These are phyloP conservation scores for Pelvicachromis taeniatus DNA, from an alignment of 2,113 vertebrate species.

Conservation along the genomic window DNA sequence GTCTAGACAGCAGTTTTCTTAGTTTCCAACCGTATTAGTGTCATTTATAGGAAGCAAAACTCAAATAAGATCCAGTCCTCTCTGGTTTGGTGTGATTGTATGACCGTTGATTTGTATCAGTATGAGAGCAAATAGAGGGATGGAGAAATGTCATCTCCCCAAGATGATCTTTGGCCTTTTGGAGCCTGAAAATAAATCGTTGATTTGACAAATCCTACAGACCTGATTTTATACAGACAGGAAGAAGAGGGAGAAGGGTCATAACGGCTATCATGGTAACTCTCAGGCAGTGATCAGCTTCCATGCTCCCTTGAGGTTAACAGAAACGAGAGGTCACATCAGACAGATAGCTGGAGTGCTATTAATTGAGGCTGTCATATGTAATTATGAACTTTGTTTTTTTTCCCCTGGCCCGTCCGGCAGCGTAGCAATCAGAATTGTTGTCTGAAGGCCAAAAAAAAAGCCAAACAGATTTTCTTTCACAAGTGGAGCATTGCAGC, in stretches of 20 bases:
- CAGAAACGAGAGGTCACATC: neutral
- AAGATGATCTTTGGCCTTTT: neutral
- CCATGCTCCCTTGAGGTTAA: slow-evolving; percentile 1
- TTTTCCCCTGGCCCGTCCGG: neutral
- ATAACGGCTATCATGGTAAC: neutral
- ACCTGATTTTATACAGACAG: neutral
- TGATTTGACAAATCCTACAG: neutral
- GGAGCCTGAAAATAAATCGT: neutral
- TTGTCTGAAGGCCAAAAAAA: neutral
- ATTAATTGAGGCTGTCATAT: slow-evolving; percentile 14
- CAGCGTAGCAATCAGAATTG: neutral
- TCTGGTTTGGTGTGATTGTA: neutral
- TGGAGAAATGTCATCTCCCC: neutral
- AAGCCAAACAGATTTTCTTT: neutral
- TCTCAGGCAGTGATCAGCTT: neutral
- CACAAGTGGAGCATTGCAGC: neutral
- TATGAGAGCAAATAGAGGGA: neutral
- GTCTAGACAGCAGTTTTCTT: neutral
- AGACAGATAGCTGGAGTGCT: neutral
- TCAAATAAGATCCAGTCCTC: neutral
- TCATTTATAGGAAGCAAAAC: neutral
- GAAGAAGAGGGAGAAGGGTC: neutral
- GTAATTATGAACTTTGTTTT: slow-evolving; percentile 19
- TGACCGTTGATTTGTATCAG: neutral
- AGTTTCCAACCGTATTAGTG: neutral